A percentile compares a stretch with the other conserved stretches of the same genome.
These are phyloP conservation scores for Pammene fasciana DNA, from an alignment of 2,888 invertebrate species.

Conservation along the genomic window DNA sequence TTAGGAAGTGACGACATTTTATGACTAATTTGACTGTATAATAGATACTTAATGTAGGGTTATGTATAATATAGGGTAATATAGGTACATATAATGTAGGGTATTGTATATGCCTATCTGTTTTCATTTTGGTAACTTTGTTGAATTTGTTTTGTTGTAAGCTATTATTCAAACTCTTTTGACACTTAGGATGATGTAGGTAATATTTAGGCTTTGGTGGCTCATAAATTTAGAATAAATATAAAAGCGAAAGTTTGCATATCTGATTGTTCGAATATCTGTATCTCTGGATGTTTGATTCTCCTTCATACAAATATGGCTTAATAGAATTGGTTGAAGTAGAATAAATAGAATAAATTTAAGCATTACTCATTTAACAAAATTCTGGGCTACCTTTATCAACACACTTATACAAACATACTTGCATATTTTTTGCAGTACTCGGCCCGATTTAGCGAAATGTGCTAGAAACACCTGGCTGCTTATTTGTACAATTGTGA, in stretches of 20 bases:
- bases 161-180: background rate
- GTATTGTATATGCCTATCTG: background rate
- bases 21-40: slow-evolving; percentile 3
- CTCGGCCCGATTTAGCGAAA: slow-evolving; percentile 25
- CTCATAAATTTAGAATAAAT: background rate
- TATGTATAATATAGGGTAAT: no score
- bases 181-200: background rate
- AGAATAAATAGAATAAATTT: no score
- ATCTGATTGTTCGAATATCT: no score
- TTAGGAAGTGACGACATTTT: slow-evolving; percentile 11
- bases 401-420: slow-evolving; percentile 3
- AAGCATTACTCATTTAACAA: background rate
- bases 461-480: slow-evolving; percentile 29
- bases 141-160: slow-evolving; percentile 4
- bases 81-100: no score
- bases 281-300: no score
- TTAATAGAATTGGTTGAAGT: no score
- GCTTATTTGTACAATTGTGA: slow-evolving; percentile 26
- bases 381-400: background rate
- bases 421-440: slow-evolving; percentile 26
- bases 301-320: no score
- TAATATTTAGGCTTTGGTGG: background rate
- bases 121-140: background rate
- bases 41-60: background rate
- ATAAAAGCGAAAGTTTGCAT: no score